A percentile compares a stretch with the other conserved stretches of the same genome.
These are phyloP conservation scores for Glaucidium brasilianum DNA, from an alignment of 2,113 vertebrate species.

Conservation along the genomic window DNA sequence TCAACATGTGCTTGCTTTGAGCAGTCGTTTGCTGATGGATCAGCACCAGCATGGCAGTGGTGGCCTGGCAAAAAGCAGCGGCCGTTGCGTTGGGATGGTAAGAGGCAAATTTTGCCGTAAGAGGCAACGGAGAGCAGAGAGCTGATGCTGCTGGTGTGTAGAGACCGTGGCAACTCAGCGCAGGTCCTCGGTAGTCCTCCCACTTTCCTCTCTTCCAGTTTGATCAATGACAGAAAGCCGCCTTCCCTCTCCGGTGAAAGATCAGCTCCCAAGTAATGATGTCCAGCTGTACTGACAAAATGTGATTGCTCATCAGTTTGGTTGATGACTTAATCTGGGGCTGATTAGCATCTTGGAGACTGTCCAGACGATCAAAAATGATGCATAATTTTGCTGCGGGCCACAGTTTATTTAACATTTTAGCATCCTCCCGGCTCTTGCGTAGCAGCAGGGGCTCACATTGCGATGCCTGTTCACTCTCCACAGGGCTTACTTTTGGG, in stretches of 20 bases:
- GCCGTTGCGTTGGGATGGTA: fast-evolving
- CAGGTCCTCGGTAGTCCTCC: neutral
- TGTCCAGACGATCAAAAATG: neutral
- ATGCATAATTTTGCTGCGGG: neutral
- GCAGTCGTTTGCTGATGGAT: fast-evolving
- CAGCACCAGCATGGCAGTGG: fast-evolving
- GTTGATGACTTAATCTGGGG: conserved; percentile 59
- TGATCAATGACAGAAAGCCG: neutral
- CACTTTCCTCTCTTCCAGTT: neutral
- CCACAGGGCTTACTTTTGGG: fast-evolving
- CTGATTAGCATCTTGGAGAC: conserved; percentile 55
- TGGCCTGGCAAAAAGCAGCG: fast-evolving
- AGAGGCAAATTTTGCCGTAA: neutral
- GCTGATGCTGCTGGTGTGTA: neutral
- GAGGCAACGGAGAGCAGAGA: fast-evolving
- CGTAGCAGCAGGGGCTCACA: fast-evolving
- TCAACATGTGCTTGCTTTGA: neutral
- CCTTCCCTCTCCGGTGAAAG: neutral
- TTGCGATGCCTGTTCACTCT: fast-evolving
- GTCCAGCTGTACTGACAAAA: conserved; percentile 46
- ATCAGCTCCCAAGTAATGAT: neutral
- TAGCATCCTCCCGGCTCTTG: neutral
- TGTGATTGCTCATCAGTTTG: conserved; percentile 54
- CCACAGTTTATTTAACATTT: neutral
- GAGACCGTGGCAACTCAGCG: fast-evolving